These are phyloP conservation scores for Hedychridium roseum DNA, from an alignment of 2,888 invertebrate species.

Conservation along the genomic window DNA sequence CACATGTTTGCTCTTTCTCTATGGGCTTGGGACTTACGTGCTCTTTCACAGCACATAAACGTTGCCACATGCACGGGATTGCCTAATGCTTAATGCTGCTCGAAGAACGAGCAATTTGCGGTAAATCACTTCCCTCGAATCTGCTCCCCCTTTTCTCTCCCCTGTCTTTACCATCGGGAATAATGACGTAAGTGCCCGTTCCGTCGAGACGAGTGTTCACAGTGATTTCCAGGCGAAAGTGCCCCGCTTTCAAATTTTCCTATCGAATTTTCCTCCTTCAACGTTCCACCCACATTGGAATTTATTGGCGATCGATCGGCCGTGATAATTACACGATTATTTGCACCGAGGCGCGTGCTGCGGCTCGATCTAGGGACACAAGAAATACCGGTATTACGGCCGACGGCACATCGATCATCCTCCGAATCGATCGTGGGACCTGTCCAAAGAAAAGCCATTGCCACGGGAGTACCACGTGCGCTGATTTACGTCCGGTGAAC, in stretches of 20 bases:
- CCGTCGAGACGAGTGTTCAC: too few relatives aligned
- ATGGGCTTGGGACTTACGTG: conserved; percentile 45
- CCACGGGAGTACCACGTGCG: conserved; percentile 30
- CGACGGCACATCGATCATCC: conserved; percentile 24
- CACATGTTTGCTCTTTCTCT: background rate
- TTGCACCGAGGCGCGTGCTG: too few relatives aligned
- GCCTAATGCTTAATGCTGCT: conserved; percentile 51
- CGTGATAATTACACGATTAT: too few relatives aligned
- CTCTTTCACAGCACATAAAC: conserved; percentile 49
- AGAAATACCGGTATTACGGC: conserved; percentile 17
- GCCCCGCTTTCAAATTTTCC: too few relatives aligned
- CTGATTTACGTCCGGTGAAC: conserved; percentile 38
- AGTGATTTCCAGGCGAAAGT: too few relatives aligned
- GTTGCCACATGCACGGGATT: conserved; percentile 50
- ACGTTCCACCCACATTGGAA: too few relatives aligned
- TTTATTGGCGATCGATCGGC: too few relatives aligned
- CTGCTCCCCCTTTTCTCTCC: conserved; percentile 7
- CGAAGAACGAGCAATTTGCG: conserved; percentile 51
- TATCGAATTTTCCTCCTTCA: too few relatives aligned
- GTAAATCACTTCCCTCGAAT: conserved; percentile 47
- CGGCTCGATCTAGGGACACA: too few relatives aligned
- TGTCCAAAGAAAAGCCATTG: conserved; percentile 22
- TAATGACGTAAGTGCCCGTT: too few relatives aligned
- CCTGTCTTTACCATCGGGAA: too few relatives aligned
- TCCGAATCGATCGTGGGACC: conserved; percentile 21